phyloP scores from a whole-genome alignment of 2,113 vertebrate species.

The Leptosomus discolor region DNA sequence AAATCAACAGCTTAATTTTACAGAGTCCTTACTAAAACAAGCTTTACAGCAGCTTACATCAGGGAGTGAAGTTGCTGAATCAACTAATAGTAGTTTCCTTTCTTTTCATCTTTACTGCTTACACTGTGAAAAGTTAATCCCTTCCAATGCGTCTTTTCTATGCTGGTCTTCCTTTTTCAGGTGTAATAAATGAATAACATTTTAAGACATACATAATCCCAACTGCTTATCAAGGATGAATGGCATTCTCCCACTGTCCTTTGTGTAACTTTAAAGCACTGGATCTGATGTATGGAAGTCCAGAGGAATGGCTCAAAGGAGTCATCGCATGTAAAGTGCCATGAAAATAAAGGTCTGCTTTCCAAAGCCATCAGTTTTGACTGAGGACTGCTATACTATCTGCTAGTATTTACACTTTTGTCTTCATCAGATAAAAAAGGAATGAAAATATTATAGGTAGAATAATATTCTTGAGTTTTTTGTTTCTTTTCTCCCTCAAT shows the following conservation, averaged over 20 bases:
- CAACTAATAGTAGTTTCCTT: slow-evolving; percentile 1
- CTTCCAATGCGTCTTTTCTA: neutral
- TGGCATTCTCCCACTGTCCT: neutral
- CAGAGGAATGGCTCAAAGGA: neutral
- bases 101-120: slow-evolving; percentile 38
- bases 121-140: slow-evolving; percentile 12
- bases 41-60: neutral
- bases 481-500: neutral
- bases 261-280: neutral
- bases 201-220: neutral
- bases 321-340: neutral
- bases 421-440: neutral
- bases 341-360: neutral
- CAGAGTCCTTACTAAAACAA: slow-evolving; percentile 1
- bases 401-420: neutral
- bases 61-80: slow-evolving; percentile 20
- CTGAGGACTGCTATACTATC: neutral
- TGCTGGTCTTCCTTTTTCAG: neutral
- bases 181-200: neutral
- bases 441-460: neutral
- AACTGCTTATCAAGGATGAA: neutral
- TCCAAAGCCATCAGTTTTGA: neutral
- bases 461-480: neutral
- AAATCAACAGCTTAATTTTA: neutral
- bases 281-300: neutral